Conservation (phyloP, 2,113 vertebrate species). For the Callithrix jacchus region DNA sequence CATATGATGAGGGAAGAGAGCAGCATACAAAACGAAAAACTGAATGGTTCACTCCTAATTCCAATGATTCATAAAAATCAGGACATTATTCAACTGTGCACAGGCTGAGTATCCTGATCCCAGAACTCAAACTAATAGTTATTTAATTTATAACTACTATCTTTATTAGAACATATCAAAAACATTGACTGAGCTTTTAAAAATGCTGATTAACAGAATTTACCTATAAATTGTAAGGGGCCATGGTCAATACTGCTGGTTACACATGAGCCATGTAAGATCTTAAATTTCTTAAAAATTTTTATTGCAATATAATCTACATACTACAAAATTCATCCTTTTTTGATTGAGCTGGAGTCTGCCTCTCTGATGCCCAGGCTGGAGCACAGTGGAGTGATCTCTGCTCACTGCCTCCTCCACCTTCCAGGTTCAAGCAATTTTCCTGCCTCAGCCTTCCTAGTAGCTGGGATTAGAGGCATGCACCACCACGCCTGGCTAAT, state of each 20-base stretch:
- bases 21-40: constrained; percentile 9
- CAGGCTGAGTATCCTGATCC: background rate
- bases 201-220: constrained; percentile 15
- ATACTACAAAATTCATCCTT: background rate
- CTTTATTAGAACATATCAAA: background rate
- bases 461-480: no score
- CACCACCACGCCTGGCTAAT: no score
- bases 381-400: no score
- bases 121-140: background rate
- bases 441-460: no score
- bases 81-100: background rate
- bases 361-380: no score
- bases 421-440: no score
- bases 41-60: background rate
- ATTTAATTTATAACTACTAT: background rate
- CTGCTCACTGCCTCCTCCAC: no score
- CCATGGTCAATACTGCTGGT: background rate
- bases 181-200: background rate
- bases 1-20: background rate
- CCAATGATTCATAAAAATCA: background rate
- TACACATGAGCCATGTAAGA: background rate
- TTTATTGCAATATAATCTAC: background rate
- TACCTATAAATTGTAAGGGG: constrained; percentile 19
- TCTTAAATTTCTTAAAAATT: background rate
- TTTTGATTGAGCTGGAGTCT: no score